phyloP scores from a whole-genome alignment of 2,888 invertebrate genomes.

The Cetonia aurata region DNA sequence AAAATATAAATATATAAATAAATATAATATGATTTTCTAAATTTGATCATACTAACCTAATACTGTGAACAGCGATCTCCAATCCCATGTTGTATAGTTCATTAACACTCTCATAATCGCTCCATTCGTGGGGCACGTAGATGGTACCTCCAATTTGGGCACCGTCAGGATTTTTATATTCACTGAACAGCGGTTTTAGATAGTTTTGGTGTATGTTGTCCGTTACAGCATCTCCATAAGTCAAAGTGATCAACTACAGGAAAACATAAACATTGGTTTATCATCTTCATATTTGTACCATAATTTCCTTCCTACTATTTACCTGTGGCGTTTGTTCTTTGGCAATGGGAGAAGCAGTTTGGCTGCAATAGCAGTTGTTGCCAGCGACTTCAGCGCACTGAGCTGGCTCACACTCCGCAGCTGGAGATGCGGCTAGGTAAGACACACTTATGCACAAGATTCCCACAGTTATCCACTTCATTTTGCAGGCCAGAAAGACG shows the following conservation, averaged over 20 bases:
- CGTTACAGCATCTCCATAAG: constrained; percentile 76
- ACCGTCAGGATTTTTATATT: constrained; percentile 74
- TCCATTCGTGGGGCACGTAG: constrained; percentile 81
- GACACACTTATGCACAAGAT: constrained; percentile 23
- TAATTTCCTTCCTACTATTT: constrained; percentile 15
- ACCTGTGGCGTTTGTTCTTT: constrained; percentile 49
- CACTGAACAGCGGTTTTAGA: constrained; percentile 69
- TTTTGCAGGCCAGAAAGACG: too few relatives aligned
- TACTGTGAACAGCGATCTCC: constrained; percentile 78
- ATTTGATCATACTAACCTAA: constrained; percentile 70
- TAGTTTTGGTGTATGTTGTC: constrained; percentile 68
- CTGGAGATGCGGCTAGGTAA: constrained; percentile 28
- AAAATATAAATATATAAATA: too few relatives aligned
- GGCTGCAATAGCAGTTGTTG: constrained; percentile 50
- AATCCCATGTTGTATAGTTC: constrained; percentile 72
- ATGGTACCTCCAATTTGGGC: constrained; percentile 76
- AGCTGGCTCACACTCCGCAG: constrained; percentile 23
- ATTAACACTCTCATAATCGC: constrained; percentile 69
- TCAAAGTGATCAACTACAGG: constrained; percentile 12
- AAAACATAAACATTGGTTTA: not conserved
- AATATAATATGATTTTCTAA: too few relatives aligned
- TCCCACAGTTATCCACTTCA: too few relatives aligned
- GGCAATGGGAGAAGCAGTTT: constrained; percentile 46
- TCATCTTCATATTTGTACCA: not conserved
- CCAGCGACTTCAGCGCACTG: too few relatives aligned